Conservation (phyloP, 2,888 invertebrate species). For the Mythimna lalbum region DNA sequence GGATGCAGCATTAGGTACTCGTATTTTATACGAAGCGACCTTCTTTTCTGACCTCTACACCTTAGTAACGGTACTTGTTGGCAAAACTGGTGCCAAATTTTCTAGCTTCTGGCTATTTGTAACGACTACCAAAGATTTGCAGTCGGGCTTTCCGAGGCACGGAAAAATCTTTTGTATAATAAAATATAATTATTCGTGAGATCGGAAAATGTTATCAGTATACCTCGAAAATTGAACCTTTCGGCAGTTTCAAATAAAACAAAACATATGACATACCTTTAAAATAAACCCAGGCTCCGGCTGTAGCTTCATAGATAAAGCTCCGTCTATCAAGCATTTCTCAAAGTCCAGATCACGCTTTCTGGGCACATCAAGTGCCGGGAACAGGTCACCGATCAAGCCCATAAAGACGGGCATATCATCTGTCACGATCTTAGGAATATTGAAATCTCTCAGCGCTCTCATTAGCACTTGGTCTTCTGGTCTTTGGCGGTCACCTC, state of each 20-base stretch:
- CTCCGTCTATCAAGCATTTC: conserved; percentile 93
- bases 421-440: conserved; percentile 98
- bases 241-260: too few relatives aligned
- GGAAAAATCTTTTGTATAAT: background rate
- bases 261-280: conserved; percentile 88
- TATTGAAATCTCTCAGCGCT: conserved; percentile 97
- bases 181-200: too few relatives aligned
- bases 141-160: too few relatives aligned
- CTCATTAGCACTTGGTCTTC: conserved; percentile 99
- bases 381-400: conserved; percentile 97
- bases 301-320: conserved; percentile 95
- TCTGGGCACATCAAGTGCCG: conserved; percentile 97
- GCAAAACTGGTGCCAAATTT: background rate
- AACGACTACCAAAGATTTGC: too few relatives aligned
- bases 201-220: too few relatives aligned
- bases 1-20: background rate
- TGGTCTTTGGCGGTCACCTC: conserved; percentile 93
- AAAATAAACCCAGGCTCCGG: conserved; percentile 97
- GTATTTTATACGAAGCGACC: background rate
- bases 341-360: conserved; percentile 97
- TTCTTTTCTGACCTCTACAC: background rate
- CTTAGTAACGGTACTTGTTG: background rate
- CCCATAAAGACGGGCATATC: conserved; percentile 98
- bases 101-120: background rate
- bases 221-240: too few relatives aligned